These are phyloP conservation scores for Caenorhabditis tropicalis DNA, from an alignment of 1,140 invertebrate genomes.

Conservation along the genomic window DNA sequence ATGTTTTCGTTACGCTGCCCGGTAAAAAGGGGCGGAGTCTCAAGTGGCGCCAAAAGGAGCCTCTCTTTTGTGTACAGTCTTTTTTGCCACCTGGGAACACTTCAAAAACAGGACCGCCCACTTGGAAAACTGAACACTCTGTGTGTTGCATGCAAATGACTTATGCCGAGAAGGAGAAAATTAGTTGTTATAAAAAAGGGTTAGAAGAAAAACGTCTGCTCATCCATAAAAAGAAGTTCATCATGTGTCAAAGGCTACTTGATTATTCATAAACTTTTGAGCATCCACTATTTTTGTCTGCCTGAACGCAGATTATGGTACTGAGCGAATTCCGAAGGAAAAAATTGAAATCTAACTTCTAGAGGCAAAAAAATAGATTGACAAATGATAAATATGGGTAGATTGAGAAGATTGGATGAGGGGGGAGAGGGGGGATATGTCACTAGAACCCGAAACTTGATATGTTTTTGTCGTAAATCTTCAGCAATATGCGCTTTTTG, in stretches of 20 bases:
- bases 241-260: constrained; percentile 22
- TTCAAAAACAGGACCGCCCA: too few relatives aligned
- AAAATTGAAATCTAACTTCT: too few relatives aligned
- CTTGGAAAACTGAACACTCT: too few relatives aligned
- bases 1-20: too few relatives aligned
- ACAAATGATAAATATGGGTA: constrained; percentile 11
- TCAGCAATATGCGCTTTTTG: constrained; percentile 23
- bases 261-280: constrained; percentile 42
- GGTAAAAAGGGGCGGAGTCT: too few relatives aligned
- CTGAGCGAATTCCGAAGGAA: too few relatives aligned
- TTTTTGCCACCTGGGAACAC: too few relatives aligned
- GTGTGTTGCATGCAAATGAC: too few relatives aligned
- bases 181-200: too few relatives aligned
- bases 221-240: neutral
- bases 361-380: neutral
- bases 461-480: constrained; percentile 32
- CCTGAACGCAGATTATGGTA: neutral
- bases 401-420: constrained; percentile 7
- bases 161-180: too few relatives aligned
- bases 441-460: constrained; percentile 5
- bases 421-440: neutral
- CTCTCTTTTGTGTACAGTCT: too few relatives aligned
- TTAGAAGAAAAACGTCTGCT: neutral
- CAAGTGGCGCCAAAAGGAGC: too few relatives aligned
- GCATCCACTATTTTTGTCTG: neutral